phyloP scores from a whole-genome alignment of 2,888 invertebrate genomes.

The Cryptosula pallasiana region DNA sequence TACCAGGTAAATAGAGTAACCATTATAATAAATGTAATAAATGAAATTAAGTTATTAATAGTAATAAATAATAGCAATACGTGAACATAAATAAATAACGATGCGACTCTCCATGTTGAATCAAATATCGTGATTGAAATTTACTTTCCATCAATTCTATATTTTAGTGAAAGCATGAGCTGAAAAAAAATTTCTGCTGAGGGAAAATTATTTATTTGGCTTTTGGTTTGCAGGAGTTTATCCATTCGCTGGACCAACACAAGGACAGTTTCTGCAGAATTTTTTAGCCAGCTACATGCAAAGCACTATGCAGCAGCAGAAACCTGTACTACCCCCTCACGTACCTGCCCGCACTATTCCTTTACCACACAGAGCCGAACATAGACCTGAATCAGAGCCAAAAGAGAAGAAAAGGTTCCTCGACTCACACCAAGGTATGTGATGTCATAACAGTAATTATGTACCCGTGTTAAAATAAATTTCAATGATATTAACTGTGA shows the following conservation, averaged over 20 bases:
- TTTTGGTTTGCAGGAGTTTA: constrained; percentile 2
- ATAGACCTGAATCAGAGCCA: neutral
- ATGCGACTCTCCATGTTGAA: too few species aligned
- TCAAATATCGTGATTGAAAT: too few species aligned
- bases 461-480: too few species aligned
- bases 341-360: neutral
- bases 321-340: neutral
- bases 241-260: constrained; percentile 6
- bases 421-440: neutral
- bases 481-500: too few species aligned
- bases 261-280: neutral
- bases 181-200: too few species aligned
- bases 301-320: neutral
- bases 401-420: neutral
- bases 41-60: too few species aligned
- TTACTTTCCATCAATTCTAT: too few species aligned
- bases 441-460: neutral
- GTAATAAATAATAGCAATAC: too few species aligned
- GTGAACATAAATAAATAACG: too few species aligned
- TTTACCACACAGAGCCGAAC: neutral
- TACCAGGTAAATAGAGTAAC: constrained; percentile 14
- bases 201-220: too few species aligned
- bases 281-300: constrained; percentile 17
- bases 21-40: neutral
- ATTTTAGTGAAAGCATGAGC: too few species aligned